phyloP scores from a whole-genome alignment of 2,113 vertebrate genomes.

The Sylvia atricapilla region DNA sequence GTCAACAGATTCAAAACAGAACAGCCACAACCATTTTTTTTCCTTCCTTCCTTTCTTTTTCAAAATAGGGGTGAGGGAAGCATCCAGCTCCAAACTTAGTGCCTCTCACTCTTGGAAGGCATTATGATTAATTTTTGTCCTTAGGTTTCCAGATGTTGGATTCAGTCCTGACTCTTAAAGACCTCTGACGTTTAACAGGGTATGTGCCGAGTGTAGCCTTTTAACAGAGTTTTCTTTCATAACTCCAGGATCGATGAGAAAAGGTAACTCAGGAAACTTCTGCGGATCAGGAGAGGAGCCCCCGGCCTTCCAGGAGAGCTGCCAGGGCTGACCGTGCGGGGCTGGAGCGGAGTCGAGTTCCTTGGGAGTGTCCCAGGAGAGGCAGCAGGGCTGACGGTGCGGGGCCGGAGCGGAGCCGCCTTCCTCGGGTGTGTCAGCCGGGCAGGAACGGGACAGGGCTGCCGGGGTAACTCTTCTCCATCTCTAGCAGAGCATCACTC shows the following conservation, averaged over 20 bases:
- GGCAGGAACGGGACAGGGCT: no score
- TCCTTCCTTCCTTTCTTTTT: background rate
- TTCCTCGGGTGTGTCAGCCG: no score
- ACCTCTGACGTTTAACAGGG: slow-evolving; percentile 69
- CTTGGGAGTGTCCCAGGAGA: no score
- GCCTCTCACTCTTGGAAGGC: slow-evolving; percentile 37
- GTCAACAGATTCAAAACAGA: slow-evolving; percentile 22
- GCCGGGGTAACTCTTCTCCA: no score
- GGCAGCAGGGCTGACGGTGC: no score
- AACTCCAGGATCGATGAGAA: slow-evolving; percentile 69
- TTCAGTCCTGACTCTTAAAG: slow-evolving; percentile 51
- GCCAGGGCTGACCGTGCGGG: background rate
- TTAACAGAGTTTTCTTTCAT: slow-evolving; percentile 71
- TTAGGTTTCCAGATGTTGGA: slow-evolving; percentile 75
- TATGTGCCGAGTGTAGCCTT: slow-evolving; percentile 50
- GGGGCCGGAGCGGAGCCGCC: no score
- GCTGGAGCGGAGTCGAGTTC: background rate
- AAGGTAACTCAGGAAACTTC: slow-evolving; percentile 16
- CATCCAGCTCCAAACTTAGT: background rate
- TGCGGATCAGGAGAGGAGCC: background rate
- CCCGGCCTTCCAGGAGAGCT: background rate
- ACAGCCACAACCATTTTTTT: background rate
- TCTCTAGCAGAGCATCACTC: no score
- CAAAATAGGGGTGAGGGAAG: background rate
- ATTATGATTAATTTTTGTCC: slow-evolving; percentile 57